Base-by-base conservation (phyloP, 1,140 invertebrate species). In the Odontomachus brunneus region DNA sequence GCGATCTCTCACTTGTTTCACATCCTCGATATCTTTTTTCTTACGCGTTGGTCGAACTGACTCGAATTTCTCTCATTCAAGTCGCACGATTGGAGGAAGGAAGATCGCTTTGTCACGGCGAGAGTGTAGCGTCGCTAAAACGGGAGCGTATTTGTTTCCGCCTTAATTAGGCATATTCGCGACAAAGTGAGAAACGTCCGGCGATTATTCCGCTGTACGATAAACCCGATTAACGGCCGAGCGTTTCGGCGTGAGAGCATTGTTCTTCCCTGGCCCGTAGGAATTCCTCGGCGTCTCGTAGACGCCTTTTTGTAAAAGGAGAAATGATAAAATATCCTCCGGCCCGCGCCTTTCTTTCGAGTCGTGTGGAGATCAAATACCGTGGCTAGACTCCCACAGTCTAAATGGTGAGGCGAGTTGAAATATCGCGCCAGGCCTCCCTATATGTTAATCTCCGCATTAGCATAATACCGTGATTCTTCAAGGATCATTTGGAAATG, bases 381-480 rank as follows among this genome's bases (percentile, higher is more conserved):
- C 86, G 57, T 76, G 88, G 83, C 75, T 82, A 89, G 88, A 90
- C 86, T 89, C 84, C 89, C 84, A 88, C 86, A 84, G 84, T 83
- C 86, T 59, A 88, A 88, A 88, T 85, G 87, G 78, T 89, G 84
- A 89, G 85, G 80, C 83, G 86, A 91, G 90, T 92, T 94, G 92
- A 94, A 94, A 93, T 94, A 94, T 94, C 92, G 91, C 89, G 89
- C 89, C 88, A 90, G 90, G 87, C 89, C 88, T 92, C 88, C 90
- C 91, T 89, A 92, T 94, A 94, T 94, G 93, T 93, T 94, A 94
- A 94, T 94, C 93, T 84, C 86, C 73, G 86, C 84, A 94, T 94
- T 94, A 94, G 92, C 94, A 94, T 94, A 94, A 94, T 94, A 93
- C 91, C 86, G 91, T 93, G 93, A 94, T 94, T 94, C 93, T 93